Percentiles rank a stretch among this genome's conserved stretches.
Evolutionary conservation across 64 coral and sea anemone genomes (phyloP).

Genomic region (Montipora capricornis): DNA sequence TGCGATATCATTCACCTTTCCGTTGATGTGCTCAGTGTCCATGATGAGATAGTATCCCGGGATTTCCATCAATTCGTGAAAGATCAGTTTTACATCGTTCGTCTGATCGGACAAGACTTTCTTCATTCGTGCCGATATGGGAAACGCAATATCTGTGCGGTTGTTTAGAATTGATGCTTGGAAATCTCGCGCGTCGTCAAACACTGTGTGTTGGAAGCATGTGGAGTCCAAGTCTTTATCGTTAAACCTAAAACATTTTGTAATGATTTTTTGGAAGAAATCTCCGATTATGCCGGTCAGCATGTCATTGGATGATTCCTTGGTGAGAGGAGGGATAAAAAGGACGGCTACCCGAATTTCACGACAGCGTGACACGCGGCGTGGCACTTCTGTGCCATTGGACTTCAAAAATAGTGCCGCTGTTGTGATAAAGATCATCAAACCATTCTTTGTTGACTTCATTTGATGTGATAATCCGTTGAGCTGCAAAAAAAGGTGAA

Average conservation of each 20-base stretch:
- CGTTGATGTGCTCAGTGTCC: conserved; percentile 27
- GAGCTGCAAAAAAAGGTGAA: background rate
- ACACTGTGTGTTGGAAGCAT: background rate
- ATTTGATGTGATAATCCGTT: background rate
- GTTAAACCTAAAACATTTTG: background rate
- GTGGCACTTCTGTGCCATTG: background rate
- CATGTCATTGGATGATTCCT: background rate
- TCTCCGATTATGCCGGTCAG: background rate
- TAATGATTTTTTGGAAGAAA: background rate
- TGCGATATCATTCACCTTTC: conserved; percentile 9
- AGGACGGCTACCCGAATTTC: background rate
- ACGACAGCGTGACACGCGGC: rapidly evolving
- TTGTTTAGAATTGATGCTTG: background rate
- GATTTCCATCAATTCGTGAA: background rate
- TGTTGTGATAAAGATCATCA: background rate
- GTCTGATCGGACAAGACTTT: background rate
- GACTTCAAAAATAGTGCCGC: background rate
- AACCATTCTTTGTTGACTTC: background rate
- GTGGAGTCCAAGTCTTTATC: too few relatives aligned
- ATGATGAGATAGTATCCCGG: conserved; percentile 39
- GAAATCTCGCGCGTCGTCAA: background rate
- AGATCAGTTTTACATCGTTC: background rate
- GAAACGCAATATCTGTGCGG: background rate
- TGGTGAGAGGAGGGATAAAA: background rate
- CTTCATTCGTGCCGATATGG: background rate